A percentile compares a stretch with the other conserved stretches of the same genome.
Conservation (phyloP, 2,888 invertebrate species). For the Caenorhabditis sp. region DNA sequence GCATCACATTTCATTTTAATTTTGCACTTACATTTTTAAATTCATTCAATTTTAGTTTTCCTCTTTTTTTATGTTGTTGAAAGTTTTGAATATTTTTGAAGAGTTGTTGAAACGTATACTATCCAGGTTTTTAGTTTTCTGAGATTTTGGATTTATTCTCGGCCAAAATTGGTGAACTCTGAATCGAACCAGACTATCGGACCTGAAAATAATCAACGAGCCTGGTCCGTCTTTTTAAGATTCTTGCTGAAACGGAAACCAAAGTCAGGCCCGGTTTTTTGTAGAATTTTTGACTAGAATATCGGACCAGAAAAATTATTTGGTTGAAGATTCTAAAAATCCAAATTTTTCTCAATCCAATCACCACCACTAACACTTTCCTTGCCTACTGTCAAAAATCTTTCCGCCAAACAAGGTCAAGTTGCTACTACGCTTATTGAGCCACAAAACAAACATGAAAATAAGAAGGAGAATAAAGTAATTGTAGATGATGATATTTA, state of each 20-base stretch:
- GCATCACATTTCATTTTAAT: background rate
- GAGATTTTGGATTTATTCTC: too few relatives aligned
- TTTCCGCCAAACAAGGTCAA: conserved; percentile 1
- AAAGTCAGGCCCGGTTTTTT: too few relatives aligned
- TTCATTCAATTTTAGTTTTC: background rate
- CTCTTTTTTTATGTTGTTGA: background rate
- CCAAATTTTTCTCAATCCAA: background rate
- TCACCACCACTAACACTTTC: background rate
- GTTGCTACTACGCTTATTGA: background rate
- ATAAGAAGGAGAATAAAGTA: background rate
- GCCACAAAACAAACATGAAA: background rate
- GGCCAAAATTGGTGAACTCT: too few relatives aligned
- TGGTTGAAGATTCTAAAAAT: too few relatives aligned
- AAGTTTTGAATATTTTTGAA: background rate
- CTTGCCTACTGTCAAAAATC: background rate
- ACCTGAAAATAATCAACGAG: too few relatives aligned
- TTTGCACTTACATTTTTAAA: background rate
- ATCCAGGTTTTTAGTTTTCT: too few relatives aligned
- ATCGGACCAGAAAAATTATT: too few relatives aligned
- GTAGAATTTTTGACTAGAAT: too few relatives aligned
- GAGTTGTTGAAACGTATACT: too few relatives aligned
- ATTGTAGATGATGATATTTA: conserved; percentile 1
- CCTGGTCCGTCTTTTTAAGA: too few relatives aligned
- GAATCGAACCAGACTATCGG: too few relatives aligned
- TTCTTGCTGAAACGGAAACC: too few relatives aligned